These are phyloP conservation scores for Danio kyathit DNA, from an alignment of 2,797 vertebrate genomes.

Conservation along the genomic window DNA sequence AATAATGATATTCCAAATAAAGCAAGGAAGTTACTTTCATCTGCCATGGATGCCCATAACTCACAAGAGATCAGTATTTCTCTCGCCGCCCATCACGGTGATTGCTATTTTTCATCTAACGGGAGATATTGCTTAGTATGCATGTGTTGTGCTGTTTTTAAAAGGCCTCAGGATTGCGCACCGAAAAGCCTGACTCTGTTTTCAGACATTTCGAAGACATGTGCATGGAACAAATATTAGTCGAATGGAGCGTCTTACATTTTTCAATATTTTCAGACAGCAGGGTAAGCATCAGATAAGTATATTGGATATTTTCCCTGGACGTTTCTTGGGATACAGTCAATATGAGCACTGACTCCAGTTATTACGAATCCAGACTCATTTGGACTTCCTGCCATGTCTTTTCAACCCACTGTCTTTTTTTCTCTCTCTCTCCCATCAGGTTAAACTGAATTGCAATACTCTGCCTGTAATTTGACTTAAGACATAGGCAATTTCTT, in stretches of 20 bases:
- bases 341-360: slow-evolving; percentile 9
- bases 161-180: slow-evolving; percentile 1
- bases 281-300: slow-evolving; percentile 32
- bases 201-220: slow-evolving; percentile 3
- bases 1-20: slow-evolving; percentile 54
- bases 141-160: slow-evolving; percentile 32
- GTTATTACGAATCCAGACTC: slow-evolving; percentile 32
- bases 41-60: slow-evolving; percentile 43
- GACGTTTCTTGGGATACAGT: background rate
- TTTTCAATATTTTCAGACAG: slow-evolving; percentile 29
- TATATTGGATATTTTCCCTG: slow-evolving; percentile 37
- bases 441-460: slow-evolving; percentile 71
- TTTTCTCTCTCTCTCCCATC: background rate
- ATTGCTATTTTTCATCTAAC: slow-evolving; percentile 49
- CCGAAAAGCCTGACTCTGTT: background rate
- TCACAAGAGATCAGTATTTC: slow-evolving; percentile 56
- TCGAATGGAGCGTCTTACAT: background rate
- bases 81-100: slow-evolving; percentile 35
- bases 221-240: slow-evolving; percentile 21
- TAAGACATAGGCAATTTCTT: slow-evolving; percentile 82
- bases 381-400: slow-evolving; percentile 27
- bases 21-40: slow-evolving; percentile 52
- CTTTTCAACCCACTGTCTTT: slow-evolving; percentile 1
- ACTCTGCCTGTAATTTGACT: slow-evolving; percentile 79
- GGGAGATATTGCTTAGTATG: slow-evolving; percentile 31